Evolutionary conservation across 2,888 invertebrate species (phyloP), one percentile per base, ranked within the genome.

Genomic region (Troglohyphantes excavatus): DNA sequence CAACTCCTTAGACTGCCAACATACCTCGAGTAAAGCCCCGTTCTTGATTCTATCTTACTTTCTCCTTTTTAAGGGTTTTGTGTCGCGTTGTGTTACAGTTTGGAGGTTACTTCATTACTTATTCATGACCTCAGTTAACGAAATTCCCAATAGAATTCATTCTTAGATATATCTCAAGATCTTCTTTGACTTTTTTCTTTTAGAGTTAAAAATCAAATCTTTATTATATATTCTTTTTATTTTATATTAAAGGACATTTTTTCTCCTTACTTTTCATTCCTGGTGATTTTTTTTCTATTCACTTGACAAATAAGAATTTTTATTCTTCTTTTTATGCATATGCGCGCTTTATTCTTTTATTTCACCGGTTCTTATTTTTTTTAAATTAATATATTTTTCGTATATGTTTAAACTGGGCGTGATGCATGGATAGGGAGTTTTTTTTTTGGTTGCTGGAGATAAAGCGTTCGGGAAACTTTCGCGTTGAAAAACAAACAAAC

Each of bases 121-220:
- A 73, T 83, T 83, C 83, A 83, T 83, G 83, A 65, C 29, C 27
- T 23, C 73, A 83, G 73, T 73, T 83, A 83, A 73, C n/a, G 29
- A 26, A 21, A 27, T 21, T 26, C 29, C 46, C 63, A 2, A 26
- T 17, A 59, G 83, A 65, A 46, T 83, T 63, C 65, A 21, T 33
- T 3, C 19, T 19, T n/a, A 19, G 29, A n/a, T 33, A 33, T n/a
- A 13, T 78, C 26, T 78, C 17, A 19, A 21, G 39, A n/a, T n/a
- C n/a, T 39, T 65, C 39, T 39, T 65, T 63, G 59, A 13, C 21
- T 19, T 39, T 27, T 39, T 29, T 59, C n/a, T 65, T 75, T 59
- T 61, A 75, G 11, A 23, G 65, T 46, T 46, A 46, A 46, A 46
- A 46, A 17, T 46, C 46, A 46, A 46, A 46, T 46, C 46, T 46